phyloP scores from a whole-genome alignment of 2,888 invertebrate species.

The Napeogenes sylphis region DNA sequence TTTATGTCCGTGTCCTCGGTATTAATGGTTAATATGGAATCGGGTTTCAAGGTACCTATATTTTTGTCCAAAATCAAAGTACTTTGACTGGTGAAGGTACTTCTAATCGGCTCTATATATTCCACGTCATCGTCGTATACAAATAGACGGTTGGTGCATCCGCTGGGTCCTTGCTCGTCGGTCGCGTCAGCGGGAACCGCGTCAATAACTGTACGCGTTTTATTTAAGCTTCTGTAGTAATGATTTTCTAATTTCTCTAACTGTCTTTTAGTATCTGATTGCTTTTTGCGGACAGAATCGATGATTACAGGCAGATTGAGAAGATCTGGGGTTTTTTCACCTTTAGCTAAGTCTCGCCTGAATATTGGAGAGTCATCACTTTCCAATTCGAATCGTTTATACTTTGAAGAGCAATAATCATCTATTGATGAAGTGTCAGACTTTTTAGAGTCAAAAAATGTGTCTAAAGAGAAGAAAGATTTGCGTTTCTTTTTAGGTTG shows the following conservation, averaged over 20 bases:
- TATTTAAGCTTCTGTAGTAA: constrained; percentile 66
- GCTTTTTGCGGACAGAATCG: constrained; percentile 68
- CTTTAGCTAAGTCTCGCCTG: constrained; percentile 49
- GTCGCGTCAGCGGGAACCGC: constrained; percentile 70
- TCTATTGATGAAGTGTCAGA: constrained; percentile 73
- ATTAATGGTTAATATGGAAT: constrained; percentile 64
- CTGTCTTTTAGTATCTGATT: constrained; percentile 66
- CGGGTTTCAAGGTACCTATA: constrained; percentile 48
- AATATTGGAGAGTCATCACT: constrained; percentile 72
- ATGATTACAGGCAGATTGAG: constrained; percentile 69
- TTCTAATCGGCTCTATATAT: constrained; percentile 73
- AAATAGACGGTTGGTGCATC: constrained; percentile 59
- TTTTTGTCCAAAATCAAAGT: constrained; percentile 69
- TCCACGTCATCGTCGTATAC: constrained; percentile 69
- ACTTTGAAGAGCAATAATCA: constrained; percentile 74
- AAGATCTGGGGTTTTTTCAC: constrained; percentile 68
- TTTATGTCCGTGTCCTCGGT: constrained; percentile 70
- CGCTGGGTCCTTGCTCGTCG: constrained; percentile 63
- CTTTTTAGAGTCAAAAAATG: constrained; percentile 71
- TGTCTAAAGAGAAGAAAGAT: constrained; percentile 74
- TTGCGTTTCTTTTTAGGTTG: constrained; percentile 72
- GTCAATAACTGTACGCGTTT: constrained; percentile 62
- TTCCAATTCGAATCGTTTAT: constrained; percentile 72
- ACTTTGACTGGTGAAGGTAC: constrained; percentile 71
- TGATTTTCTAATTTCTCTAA: constrained; percentile 72